Conservation (phyloP, 2,797 vertebrate genomes). For the Yasuhikotakia modesta region DNA sequence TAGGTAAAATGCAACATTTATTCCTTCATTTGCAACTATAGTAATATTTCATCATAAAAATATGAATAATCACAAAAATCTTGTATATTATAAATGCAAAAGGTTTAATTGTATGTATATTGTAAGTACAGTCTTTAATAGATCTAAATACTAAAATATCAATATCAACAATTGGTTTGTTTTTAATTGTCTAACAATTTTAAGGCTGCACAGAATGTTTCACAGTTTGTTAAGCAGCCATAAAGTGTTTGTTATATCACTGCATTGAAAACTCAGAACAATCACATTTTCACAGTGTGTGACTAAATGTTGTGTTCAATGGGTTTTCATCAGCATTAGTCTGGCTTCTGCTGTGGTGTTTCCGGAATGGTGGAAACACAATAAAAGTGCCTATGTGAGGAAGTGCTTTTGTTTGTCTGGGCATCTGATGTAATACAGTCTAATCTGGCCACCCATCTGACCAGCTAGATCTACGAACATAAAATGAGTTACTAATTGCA, state of each 20-base stretch:
- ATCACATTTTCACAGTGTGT: not conserved
- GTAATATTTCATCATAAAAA: no score
- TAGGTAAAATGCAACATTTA: not conserved
- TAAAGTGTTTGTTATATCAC: not conserved
- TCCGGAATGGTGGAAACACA: slow-evolving; percentile 20
- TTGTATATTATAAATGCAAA: no score
- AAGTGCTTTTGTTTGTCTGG: slow-evolving; percentile 37
- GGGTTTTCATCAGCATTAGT: not conserved
- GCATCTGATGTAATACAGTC: slow-evolving; percentile 31
- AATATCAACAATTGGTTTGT: no score
- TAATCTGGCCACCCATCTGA: slow-evolving; percentile 7
- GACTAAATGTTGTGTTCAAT: not conserved
- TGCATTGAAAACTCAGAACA: not conserved
- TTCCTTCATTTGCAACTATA: no score
- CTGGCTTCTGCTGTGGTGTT: slow-evolving; percentile 7
- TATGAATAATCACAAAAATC: no score
- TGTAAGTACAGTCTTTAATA: no score
- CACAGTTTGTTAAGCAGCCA: not conserved
- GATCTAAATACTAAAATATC: no score
- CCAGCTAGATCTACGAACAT: not conserved
- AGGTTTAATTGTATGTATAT: no score
- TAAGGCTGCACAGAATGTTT: not conserved
- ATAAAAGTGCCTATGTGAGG: slow-evolving; percentile 45
- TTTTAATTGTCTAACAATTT: no score
- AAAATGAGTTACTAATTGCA: not conserved